phyloP scores from a whole-genome alignment of 2,113 vertebrate species.

The Trogon melanurus region DNA sequence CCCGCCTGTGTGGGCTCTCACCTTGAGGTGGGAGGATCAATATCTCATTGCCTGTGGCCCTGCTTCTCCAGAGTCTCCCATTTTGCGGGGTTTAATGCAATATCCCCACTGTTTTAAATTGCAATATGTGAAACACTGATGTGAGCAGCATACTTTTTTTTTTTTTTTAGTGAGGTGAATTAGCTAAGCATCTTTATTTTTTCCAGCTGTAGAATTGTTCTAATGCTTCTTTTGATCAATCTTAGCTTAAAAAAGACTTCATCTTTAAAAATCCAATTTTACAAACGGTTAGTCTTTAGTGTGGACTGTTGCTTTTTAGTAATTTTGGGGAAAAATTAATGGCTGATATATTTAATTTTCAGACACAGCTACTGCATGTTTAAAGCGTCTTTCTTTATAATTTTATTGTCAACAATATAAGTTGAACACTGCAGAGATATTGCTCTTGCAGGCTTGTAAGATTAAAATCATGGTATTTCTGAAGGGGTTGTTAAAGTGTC shows the following conservation, averaged over 20 bases:
- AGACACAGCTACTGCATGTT: not conserved
- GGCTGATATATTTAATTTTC: constrained; percentile 58
- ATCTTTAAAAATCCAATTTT: constrained; percentile 77
- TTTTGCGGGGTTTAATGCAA: constrained; percentile 24
- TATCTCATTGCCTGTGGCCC: not conserved
- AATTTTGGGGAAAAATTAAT: constrained; percentile 67
- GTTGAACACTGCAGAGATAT: not conserved
- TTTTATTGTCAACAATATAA: constrained; percentile 35
- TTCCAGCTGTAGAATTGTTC: constrained; percentile 24
- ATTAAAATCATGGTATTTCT: constrained; percentile 22
- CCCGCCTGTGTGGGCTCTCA: not conserved
- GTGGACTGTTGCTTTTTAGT: constrained; percentile 76
- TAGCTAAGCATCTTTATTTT: constrained; percentile 14
- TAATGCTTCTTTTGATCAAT: constrained; percentile 6
- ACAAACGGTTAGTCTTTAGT: constrained; percentile 76
- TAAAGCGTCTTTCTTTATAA: constrained; percentile 3
- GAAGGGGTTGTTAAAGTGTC: constrained; percentile 18
- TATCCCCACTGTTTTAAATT: not conserved
- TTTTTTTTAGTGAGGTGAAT: not conserved
- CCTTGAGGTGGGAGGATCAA: not conserved
- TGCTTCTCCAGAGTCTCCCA: not conserved
- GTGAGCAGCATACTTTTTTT: not conserved
- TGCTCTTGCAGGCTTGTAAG: not conserved
- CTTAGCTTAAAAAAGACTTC: constrained; percentile 40
- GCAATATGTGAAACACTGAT: not conserved